A percentile compares a stretch with the other conserved stretches of the same genome.
Evolutionary conservation across 2,113 vertebrate species (phyloP).

Genomic region (Pseudopodoces humilis): DNA sequence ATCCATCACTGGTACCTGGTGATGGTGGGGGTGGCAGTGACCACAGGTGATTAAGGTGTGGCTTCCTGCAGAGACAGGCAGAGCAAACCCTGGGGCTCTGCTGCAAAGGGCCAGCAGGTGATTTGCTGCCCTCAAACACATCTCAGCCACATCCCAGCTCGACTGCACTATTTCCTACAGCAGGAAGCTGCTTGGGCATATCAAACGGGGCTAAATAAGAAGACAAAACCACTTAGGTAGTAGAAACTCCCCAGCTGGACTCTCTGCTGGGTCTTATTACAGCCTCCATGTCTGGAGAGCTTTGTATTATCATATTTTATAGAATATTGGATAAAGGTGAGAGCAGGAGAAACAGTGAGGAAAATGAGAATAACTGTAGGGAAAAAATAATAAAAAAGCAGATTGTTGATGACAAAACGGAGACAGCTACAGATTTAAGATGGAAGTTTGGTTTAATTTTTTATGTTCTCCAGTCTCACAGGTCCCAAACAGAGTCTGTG

Average conservation of each 20-base stretch:
- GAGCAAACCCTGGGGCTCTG: not conserved
- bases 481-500: not conserved
- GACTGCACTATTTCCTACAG: not conserved
- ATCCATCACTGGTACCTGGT: fast-evolving
- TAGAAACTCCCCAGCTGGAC: not conserved
- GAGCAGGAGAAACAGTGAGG: not conserved
- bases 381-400: not conserved
- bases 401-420: not conserved
- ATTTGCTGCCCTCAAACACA: not conserved
- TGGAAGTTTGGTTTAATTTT: not conserved
- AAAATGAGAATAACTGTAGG: not conserved
- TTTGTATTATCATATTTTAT: not conserved
- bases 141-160: not conserved
- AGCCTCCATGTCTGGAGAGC: not conserved
- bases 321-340: not conserved
- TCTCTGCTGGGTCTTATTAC: not conserved
- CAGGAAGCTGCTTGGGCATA: not conserved
- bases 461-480: not conserved
- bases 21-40: not conserved
- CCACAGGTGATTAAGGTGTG: fast-evolving
- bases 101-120: not conserved
- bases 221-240: not conserved
- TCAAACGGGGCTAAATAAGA: not conserved
- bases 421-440: not conserved
- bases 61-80: not conserved